These are phyloP conservation scores for Elmis aenea DNA, from an alignment of 2,888 invertebrate species.

Conservation along the genomic window DNA sequence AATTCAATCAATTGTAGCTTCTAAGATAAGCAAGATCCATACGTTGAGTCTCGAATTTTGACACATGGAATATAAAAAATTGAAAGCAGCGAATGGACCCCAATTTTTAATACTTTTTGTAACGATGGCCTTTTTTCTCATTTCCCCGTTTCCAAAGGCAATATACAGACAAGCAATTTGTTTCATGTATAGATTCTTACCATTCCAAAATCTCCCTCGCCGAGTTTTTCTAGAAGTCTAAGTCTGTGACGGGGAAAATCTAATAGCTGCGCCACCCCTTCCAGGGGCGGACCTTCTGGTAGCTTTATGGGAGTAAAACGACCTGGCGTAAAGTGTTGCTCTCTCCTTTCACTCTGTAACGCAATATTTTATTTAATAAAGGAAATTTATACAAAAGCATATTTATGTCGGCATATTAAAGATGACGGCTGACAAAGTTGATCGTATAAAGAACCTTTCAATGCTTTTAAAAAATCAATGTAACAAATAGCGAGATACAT, in stretches of 20 bases:
- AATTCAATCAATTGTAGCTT: no score
- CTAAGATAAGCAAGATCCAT: no score
- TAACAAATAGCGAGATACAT: conserved; percentile 13
- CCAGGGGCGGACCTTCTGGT: conserved; percentile 64
- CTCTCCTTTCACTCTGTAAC: conserved; percentile 57
- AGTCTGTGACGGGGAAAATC: conserved; percentile 82
- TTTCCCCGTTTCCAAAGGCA: no score
- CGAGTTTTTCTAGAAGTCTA: conserved; percentile 77
- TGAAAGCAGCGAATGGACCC: no score
- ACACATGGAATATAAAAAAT: no score
- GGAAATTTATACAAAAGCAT: conserved; percentile 4
- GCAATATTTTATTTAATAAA: conserved; percentile 14
- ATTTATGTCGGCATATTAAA: conserved; percentile 14
- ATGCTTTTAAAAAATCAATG: conserved; percentile 20
- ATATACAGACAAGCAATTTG: no score
- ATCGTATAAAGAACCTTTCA: conserved; percentile 9
- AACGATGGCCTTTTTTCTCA: no score
- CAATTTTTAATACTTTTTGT: no score
- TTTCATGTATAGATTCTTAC: no score
- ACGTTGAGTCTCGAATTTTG: no score
- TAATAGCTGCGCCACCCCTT: conserved; percentile 62
- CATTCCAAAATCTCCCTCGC: conserved; percentile 84
- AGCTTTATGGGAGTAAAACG: conserved; percentile 70
- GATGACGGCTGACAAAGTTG: conserved; percentile 11
- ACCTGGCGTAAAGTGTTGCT: conserved; percentile 63